Conservation (phyloP, 1,140 invertebrate species). For the Stenopsyche tienmushanensis region DNA sequence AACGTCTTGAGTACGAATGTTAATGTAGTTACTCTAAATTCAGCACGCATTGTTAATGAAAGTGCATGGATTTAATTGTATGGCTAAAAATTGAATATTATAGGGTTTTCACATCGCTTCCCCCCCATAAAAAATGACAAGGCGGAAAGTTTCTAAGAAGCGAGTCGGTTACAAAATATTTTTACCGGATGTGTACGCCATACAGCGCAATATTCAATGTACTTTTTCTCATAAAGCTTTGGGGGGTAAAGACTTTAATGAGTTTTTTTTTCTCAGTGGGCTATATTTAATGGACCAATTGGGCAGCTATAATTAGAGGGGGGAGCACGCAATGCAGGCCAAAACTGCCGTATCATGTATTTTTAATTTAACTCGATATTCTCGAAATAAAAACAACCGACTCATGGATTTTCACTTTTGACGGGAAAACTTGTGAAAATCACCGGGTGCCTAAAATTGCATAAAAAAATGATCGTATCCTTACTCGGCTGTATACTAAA, state of each 20-base stretch:
- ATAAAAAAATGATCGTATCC: no score
- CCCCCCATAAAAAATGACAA: neutral
- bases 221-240: neutral
- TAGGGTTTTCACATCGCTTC: no score
- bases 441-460: neutral
- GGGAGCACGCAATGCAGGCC: conserved; percentile 9
- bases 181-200: no score
- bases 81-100: no score
- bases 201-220: neutral
- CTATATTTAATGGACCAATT: conserved; percentile 26
- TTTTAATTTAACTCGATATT: conserved; percentile 27
- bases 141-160: neutral
- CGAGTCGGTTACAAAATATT: neutral
- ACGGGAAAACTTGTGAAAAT: neutral
- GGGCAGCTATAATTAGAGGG: conserved; percentile 16
- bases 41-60: no score
- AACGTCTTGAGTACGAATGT: no score
- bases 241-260: conserved; percentile 16
- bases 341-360: conserved; percentile 22
- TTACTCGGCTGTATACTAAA: neutral
- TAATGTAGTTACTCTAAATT: no score
- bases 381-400: conserved; percentile 17
- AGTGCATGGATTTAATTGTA: no score
- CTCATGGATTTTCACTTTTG: conserved; percentile 21
- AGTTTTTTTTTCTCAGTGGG: conserved; percentile 2